Percentiles rank a stretch among this genome's conserved stretches.
phyloP scores from a whole-genome alignment of 2,888 invertebrate species.

The Griposia aprilina region DNA sequence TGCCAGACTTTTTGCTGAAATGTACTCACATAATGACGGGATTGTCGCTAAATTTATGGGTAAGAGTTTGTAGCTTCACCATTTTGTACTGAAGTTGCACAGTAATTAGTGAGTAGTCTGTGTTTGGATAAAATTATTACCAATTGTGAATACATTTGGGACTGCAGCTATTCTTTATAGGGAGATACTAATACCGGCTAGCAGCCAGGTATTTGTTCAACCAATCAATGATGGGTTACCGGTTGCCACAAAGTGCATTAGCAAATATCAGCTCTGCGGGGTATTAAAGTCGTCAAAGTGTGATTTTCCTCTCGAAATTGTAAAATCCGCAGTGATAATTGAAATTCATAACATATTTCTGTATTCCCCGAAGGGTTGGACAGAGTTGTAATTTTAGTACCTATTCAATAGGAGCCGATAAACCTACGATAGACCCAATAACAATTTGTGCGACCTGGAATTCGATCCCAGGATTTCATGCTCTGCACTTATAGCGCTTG shows the following conservation, averaged over 20 bases:
- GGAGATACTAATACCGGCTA: neutral
- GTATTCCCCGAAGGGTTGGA: neutral
- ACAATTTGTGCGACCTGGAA: too few relatives aligned
- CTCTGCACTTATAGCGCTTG: too few relatives aligned
- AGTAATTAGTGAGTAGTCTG: neutral
- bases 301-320: neutral
- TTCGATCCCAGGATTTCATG: too few relatives aligned
- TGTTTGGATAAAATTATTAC: neutral
- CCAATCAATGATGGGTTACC: neutral
- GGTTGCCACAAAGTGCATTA: slow-evolving; percentile 8
- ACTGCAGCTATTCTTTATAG: too few relatives aligned
- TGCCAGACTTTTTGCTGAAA: slow-evolving; percentile 45
- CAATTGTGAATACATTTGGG: neutral
- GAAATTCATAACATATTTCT: too few relatives aligned
- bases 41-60: slow-evolving; percentile 65
- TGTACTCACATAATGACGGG: slow-evolving; percentile 47
- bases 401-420: neutral
- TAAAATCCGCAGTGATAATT: neutral
- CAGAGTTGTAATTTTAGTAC: neutral
- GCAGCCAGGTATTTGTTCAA: neutral
- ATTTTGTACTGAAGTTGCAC: neutral
- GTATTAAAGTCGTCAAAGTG: neutral
- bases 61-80: slow-evolving; percentile 46
- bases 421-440: too few relatives aligned
- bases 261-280: neutral